Conservation (phyloP, 1,140 invertebrate species). For the Mactra quadrangularis region DNA sequence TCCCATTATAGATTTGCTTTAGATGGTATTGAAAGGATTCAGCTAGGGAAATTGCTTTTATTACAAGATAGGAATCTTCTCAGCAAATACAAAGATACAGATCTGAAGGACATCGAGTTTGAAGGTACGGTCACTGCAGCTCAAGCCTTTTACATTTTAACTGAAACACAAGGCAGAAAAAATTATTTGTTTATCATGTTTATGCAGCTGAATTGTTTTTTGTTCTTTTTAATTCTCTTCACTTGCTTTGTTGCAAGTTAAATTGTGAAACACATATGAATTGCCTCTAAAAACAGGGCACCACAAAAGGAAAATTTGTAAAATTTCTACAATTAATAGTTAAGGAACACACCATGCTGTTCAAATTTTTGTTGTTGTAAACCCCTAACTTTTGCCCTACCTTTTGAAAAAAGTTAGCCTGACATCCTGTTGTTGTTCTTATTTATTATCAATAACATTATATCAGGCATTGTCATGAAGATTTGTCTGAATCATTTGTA, state of each 20-base stretch:
- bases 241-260: not conserved
- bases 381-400: no score
- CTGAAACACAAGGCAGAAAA: not conserved
- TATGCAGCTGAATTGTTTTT: not conserved
- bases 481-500: no score
- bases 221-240: not conserved
- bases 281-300: not conserved
- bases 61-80: conserved; percentile 1
- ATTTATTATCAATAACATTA: no score
- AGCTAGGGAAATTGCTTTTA: conserved; percentile 12
- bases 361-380: no score
- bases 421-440: no score
- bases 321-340: no score
- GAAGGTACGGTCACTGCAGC: not conserved
- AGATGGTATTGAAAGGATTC: conserved; percentile 15
- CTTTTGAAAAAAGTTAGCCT: no score
- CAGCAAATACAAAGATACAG: not conserved
- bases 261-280: not conserved
- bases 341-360: no score
- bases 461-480: no score
- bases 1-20: not conserved
- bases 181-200: not conserved
- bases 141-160: not conserved
- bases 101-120: not conserved
- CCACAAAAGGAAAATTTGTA: no score